Percentiles rank a stretch among this genome's conserved stretches.
Conservation (phyloP, 2,113 vertebrate genomes). For the Oncorhynchus clarkii region DNA sequence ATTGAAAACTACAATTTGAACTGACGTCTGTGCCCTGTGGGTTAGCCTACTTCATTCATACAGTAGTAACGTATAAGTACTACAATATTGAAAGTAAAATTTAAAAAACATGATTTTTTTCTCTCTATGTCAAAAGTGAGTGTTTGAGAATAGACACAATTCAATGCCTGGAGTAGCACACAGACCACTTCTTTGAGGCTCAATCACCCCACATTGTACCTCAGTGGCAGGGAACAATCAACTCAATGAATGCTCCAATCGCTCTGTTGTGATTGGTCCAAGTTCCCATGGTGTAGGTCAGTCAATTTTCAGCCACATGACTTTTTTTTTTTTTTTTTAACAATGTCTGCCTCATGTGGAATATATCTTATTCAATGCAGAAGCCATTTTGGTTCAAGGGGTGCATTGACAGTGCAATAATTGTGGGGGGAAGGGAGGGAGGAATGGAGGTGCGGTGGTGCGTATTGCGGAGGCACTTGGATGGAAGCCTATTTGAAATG, state of each 20-base stretch:
- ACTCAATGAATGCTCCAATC: not conserved
- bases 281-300: not conserved
- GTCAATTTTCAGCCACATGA: not conserved
- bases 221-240: not conserved
- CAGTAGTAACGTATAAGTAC: too few species aligned
- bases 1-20: too few species aligned
- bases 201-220: not conserved
- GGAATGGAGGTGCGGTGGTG: constrained; percentile 18
- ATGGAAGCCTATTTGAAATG: constrained; percentile 27
- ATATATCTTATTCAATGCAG: constrained; percentile 28
- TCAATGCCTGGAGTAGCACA: not conserved
- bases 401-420: constrained; percentile 36
- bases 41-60: not conserved
- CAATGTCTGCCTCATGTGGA: constrained; percentile 20
- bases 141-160: too few species aligned
- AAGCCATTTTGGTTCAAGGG: constrained; percentile 51
- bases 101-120: too few species aligned
- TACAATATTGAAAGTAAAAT: too few species aligned
- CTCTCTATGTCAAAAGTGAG: too few species aligned
- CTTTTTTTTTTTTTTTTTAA: too few species aligned
- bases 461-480: constrained; percentile 35
- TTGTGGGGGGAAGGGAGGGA: constrained; percentile 29
- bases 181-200: not conserved
- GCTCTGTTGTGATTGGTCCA: too few species aligned
- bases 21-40: too few species aligned